These are phyloP conservation scores for Muricea muricata DNA, from an alignment of 92 coral and sea anemone species.

Conservation along the genomic window DNA sequence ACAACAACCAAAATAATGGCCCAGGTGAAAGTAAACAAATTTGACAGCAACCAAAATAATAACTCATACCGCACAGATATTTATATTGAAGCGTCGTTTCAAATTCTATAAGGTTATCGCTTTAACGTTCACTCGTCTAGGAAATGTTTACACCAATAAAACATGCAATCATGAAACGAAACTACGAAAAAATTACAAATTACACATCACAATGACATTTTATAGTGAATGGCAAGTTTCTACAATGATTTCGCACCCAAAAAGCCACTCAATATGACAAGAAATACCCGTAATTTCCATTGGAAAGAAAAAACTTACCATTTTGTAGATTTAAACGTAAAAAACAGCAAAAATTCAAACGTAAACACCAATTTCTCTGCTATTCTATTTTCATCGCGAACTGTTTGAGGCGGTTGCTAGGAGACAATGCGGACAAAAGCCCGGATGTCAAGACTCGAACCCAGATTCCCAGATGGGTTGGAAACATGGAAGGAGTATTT, in stretches of 20 bases:
- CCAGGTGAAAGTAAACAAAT: too few relatives aligned
- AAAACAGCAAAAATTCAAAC: background rate
- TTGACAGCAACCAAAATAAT: too few relatives aligned
- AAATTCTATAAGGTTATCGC: too few relatives aligned
- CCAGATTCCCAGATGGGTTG: background rate
- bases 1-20: too few relatives aligned
- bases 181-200: too few relatives aligned
- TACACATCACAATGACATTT: too few relatives aligned
- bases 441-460: constrained; percentile 30
- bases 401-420: constrained; percentile 20
- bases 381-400: background rate
- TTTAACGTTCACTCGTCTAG: too few relatives aligned
- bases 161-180: too few relatives aligned
- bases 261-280: background rate
- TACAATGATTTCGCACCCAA: background rate
- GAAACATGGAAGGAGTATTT: too few relatives aligned
- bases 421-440: constrained; percentile 3
- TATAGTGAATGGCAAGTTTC: background rate
- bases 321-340: constrained; percentile 17
- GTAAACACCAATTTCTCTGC: background rate
- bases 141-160: too few relatives aligned
- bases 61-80: too few relatives aligned
- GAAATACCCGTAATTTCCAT: background rate
- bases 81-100: too few relatives aligned
- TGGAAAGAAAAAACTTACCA: constrained; percentile 24